phyloP scores from a whole-genome alignment of 2,113 vertebrate genomes.

The Callorhinus ursinus region DNA sequence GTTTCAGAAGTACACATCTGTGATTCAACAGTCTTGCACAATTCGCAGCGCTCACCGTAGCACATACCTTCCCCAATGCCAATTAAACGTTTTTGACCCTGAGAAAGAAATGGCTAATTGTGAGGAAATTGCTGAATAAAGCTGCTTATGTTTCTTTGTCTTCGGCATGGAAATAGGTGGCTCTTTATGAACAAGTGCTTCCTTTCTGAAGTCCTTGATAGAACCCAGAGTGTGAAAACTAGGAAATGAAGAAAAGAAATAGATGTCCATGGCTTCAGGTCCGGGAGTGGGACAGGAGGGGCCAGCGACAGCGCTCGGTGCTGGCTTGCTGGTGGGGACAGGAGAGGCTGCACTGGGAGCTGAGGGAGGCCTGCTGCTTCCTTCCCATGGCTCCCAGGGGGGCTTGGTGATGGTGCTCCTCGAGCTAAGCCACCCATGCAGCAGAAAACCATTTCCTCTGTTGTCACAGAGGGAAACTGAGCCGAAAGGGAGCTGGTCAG shows the following conservation, averaged over 20 bases:
- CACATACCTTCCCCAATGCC: no score
- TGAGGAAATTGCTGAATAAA: constrained; percentile 49
- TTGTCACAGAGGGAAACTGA: not conserved
- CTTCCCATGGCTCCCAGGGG: not conserved
- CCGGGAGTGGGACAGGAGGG: not conserved
- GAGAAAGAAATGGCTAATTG: constrained; percentile 34
- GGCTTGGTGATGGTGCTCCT: not conserved
- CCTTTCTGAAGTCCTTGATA: not conserved
- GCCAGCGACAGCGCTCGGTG: not conserved
- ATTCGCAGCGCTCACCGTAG: no score
- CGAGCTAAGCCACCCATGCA: not conserved
- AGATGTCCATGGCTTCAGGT: not conserved
- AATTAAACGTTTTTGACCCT: constrained; percentile 27
- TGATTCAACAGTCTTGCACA: no score
- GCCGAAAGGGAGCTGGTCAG: not conserved
- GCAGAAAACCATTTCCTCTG: not conserved
- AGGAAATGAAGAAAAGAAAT: not conserved
- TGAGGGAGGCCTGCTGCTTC: not conserved
- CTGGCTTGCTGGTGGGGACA: accelerated
- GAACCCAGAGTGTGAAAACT: not conserved
- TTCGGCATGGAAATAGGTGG: not conserved
- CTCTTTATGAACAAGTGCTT: not conserved
- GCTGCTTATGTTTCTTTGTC: not conserved
- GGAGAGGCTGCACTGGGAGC: not conserved
- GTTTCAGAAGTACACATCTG: no score